Percentiles rank a stretch among this genome's conserved stretches.
These are phyloP conservation scores for Myrmecobius fasciatus DNA, from an alignment of 2,113 vertebrate genomes.

Conservation along the genomic window DNA sequence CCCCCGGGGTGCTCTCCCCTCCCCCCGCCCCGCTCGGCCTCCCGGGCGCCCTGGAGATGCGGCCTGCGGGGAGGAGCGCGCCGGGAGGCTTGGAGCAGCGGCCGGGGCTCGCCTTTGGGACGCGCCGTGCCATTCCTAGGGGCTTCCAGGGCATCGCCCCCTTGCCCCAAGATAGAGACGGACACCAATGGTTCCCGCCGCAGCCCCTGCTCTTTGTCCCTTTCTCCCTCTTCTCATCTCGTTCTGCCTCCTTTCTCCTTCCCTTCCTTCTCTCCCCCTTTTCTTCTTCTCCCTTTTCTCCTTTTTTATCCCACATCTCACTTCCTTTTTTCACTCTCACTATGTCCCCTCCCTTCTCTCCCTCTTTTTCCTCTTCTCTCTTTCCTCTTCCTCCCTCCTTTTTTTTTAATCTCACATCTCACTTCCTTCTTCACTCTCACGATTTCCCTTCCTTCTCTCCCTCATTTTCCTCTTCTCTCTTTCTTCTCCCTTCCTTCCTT, in stretches of 20 bases:
- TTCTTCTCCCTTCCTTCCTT: accelerated
- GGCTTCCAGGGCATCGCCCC: neutral
- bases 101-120: neutral
- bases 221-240: neutral
- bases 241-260: neutral
- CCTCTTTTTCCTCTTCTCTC: no score
- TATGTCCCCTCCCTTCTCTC: accelerated
- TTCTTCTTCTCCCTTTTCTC: no score
- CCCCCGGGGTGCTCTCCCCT: no score
- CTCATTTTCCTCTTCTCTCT: accelerated
- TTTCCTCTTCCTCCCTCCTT: accelerated
- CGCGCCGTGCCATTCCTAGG: neutral
- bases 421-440: accelerated
- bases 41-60: neutral
- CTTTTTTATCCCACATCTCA: no score
- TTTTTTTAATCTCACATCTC: no score
- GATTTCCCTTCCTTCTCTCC: no score
- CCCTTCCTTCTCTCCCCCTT: neutral
- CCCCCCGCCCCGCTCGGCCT: neutral
- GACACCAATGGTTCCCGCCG: neutral
- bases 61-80: neutral
- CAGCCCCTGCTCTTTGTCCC: neutral
- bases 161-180: neutral
- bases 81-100: neutral
- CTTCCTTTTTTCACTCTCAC: no score